Evolutionary conservation across 2,888 invertebrate genomes (phyloP), one percentile per base, ranked within the genome.

Genomic region (Zeuzera pyrina): DNA sequence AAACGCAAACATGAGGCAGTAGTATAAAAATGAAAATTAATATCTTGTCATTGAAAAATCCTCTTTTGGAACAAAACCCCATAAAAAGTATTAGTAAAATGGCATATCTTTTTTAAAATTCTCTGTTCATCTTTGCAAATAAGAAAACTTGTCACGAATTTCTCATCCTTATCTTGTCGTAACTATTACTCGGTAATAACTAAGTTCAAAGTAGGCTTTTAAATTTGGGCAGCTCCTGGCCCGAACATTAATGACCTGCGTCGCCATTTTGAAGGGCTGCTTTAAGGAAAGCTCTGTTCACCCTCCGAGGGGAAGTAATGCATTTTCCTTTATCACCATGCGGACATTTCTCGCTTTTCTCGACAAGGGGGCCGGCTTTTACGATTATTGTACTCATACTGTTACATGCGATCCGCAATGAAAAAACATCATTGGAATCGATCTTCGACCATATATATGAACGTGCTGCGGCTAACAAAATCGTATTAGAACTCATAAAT

Each of bases 241-340:
- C 60, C 55, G 52, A 62, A 58, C 71, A 60, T 73, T 77, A 77
- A 78, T 67, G 74, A 68, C 66, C 59, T 55, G 50, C 45, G 68
- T 62, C 68, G 71, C 71, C 73, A 69, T 76, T 74, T 73, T 67
- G 66, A 57, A 66, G 63, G 70, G 71, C 61, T 61, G 67, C 64
- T 71, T 72, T 61, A 52, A 71, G 69, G 64, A 69, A 73, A 69
- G 63, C 61, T 61, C 61, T 60, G 63, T 52, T 57, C n/a, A 43
- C 67, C 60, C 63, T 63, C 62, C 48, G 52, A 51, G 55, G 73
- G 78, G 72, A 78, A 70, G 77, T 76, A 79, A 81, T 79, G 81
- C 78, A 74, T 81, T 81, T 79, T 72, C 73, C 69, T 79, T 81
- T 79, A 79, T 79, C 73, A 64, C 68, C 62, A 51, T 54, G 71